Evolutionary conservation across 1,140 invertebrate genomes (phyloP), one percentile per base, ranked within the genome.

Genomic region (Dendroctonus ponderosae): DNA sequence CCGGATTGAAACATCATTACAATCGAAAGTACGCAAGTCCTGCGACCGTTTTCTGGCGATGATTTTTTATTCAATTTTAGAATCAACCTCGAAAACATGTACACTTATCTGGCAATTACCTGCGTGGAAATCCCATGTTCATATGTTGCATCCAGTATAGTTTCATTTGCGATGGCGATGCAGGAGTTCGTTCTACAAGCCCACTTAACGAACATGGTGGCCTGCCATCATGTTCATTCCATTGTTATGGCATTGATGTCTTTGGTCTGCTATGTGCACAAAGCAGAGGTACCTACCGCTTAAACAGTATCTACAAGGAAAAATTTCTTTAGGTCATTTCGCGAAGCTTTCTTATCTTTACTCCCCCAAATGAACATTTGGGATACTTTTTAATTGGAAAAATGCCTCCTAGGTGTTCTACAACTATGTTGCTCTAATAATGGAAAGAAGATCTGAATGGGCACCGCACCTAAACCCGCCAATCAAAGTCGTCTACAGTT

Each of bases 381-480:
- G n/a, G 14, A 26, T 56, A 3, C 5, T 54, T 51, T 51, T 54
- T 52, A 14, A 37, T 5, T 26, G 43, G 37, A 62, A 52, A 53
- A 54, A 38, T 39, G 11, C 3, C 0, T 41, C 15, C 4, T 44
- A 69, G 64, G 46, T 68, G 5, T 68, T 86, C 63, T 84, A 85
- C 50, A 71, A 78, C 11, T 86, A 85, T 53, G 79, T 86, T 0
- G 82, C 82, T 52, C 43, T n/a, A 11, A 69, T 71, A 44, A 79
- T 85, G 54, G 76, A 80, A 38, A 74, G 80, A 46, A 75, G 85
- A 53, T 83, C 84, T 0, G 80, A 82, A 58, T 83, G 82, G 72
- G 84, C 85, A 0, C 85, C 85, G 0, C 84, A 86, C 71, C 71
- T 86, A 7, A 87, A 86, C 77, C 85, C 85, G 0, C 85, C 85